phyloP scores from a whole-genome alignment of 2,113 vertebrate species.

The Bagarius yarrelli region DNA sequence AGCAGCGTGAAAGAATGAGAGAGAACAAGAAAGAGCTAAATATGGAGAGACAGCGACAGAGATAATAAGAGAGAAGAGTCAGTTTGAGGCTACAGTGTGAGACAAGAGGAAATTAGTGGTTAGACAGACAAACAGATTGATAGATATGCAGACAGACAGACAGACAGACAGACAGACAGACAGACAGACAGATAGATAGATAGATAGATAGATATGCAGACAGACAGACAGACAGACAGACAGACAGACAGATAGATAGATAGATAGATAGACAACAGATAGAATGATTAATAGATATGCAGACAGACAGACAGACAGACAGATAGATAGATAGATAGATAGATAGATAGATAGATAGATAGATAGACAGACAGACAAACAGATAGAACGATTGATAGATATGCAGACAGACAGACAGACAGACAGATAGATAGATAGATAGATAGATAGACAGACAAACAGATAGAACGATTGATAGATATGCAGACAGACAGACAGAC shows the following conservation, averaged over 20 bases:
- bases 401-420: background rate
- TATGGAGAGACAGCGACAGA: constrained; percentile 18
- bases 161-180: background rate
- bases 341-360: background rate
- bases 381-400: background rate
- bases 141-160: background rate
- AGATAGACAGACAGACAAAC: background rate
- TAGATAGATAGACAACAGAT: background rate
- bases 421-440: background rate
- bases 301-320: background rate
- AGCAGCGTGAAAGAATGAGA: constrained; percentile 24
- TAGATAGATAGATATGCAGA: background rate
- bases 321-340: background rate
- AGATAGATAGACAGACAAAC: background rate
- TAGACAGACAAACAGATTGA: background rate
- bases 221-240: background rate
- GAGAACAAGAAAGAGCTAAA: constrained; percentile 11
- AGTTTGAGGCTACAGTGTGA: background rate
- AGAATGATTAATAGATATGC: background rate
- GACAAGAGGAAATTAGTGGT: background rate
- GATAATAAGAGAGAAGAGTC: background rate
- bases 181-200: too few relatives aligned
- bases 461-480: background rate
- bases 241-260: background rate
- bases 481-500: background rate